Base-by-base conservation (phyloP, 53 echinoderm and acorn worm species). In the Arbacia lixula region DNA sequence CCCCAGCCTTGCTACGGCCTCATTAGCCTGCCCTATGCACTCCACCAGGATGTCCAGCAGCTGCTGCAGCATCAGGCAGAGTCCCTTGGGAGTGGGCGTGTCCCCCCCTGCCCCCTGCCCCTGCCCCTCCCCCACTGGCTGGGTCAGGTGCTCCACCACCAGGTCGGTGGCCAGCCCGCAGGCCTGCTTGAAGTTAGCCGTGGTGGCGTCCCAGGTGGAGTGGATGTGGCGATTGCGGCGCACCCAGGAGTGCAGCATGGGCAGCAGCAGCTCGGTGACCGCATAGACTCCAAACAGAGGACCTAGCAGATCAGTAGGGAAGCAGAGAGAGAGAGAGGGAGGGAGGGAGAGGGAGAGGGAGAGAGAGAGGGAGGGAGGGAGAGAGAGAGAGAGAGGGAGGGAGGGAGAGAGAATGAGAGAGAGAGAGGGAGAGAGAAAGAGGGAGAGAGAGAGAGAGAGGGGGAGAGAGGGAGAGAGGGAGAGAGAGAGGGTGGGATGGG, bases 191-290 rank as follows among this genome's bases (percentile, higher is more conserved):
- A 99, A 95, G 85, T 99, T 94, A 19, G 91, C 86, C 11, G 92
- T 90, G 30, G 92, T 92, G 46, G 92, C 85, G 39, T 95, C 94
- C 94, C 94, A 94, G 40, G 89, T 83, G 36, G 90, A 90, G 76
- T 89, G 93, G 63, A 92, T 84, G n/a, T 94, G 99, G 17, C 94
- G 86, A 76, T 94, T 94, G 28, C 99, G 92, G 36, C 93, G 86
- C 31, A 99, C 94, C 99, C 99, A 99, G 20, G 94, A 92, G 61
- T 94, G 92, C 57, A 99, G 76, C 99, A 99, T 99, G 72, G 99
- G 99, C 0, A 99, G 86, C 46, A 99, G 92, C 49, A 99, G 92
- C 68, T 99, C 92, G 0, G 99, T 90, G 51, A 94, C 89, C 36
- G 99, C 88, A 57, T 90, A 99, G 14, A 99, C 88, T 21, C 94